A percentile compares a stretch with the other conserved stretches of the same genome.
phyloP scores from a whole-genome alignment of 2,113 vertebrate species.

The Oplegnathus fasciatus region DNA sequence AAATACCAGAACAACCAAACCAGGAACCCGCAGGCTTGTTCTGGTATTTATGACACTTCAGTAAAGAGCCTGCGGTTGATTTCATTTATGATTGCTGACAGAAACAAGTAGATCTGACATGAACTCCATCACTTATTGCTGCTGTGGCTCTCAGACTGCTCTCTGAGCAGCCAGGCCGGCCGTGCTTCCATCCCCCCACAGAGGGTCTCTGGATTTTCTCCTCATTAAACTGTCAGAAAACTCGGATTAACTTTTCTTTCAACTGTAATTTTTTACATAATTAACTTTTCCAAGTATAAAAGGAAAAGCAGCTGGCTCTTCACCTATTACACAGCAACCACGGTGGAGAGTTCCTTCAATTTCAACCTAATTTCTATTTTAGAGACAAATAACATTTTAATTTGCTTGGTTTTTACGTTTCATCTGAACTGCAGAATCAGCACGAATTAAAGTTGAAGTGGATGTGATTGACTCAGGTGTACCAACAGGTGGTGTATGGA shows the following conservation, averaged over 20 bases:
- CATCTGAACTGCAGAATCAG: background rate
- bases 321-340: background rate
- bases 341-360: background rate
- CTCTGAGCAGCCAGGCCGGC: constrained; percentile 1
- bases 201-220: constrained; percentile 20
- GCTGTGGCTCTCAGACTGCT: background rate
- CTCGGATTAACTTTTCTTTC: background rate
- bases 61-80: background rate
- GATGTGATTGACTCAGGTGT: background rate
- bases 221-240: constrained; percentile 13
- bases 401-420: background rate
- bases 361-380: background rate
- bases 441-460: background rate
- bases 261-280: background rate
- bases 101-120: constrained; percentile 19
- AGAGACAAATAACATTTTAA: background rate
- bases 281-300: background rate
- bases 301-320: background rate
- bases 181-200: background rate
- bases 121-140: constrained; percentile 22
- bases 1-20: constrained; percentile 6
- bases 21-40: constrained; percentile 1
- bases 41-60: constrained; percentile 5
- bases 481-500: background rate
- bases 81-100: constrained; percentile 14